phyloP scores from a whole-genome alignment of 30 jellyfish, hydroid and myxozoan genomes.

The Clytia hemisphaerica region DNA sequence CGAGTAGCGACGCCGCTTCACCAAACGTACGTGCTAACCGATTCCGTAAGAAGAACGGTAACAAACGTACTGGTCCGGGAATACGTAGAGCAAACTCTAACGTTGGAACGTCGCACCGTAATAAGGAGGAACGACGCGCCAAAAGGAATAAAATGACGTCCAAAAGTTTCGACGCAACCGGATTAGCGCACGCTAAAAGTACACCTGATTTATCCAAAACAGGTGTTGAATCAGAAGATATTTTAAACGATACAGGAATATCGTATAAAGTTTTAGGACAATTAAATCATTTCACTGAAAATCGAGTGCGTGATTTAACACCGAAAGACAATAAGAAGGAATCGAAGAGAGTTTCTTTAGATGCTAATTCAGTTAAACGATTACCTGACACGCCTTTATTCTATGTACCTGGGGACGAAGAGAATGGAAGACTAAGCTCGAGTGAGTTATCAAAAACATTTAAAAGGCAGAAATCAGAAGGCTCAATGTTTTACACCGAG shows the following conservation, averaged over 20 bases:
- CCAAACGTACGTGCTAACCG: too few species aligned
- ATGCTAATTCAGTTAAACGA: not conserved
- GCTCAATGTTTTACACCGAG: too few species aligned
- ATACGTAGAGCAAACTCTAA: not conserved
- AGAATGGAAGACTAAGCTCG: too few species aligned
- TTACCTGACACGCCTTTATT: slow-evolving; percentile 21
- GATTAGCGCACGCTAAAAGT: slow-evolving; percentile 23
- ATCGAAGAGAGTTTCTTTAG: not conserved
- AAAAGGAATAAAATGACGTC: not conserved
- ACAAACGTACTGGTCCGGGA: not conserved
- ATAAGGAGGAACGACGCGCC: not conserved
- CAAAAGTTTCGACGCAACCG: not conserved
- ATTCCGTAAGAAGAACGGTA: not conserved
- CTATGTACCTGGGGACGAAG: slow-evolving; percentile 13
- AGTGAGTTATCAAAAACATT: too few species aligned
- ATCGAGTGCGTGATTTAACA: not conserved
- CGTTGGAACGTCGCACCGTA: not conserved
- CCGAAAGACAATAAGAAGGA: not conserved
- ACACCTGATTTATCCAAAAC: slow-evolving; percentile 6
- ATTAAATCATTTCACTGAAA: too few species aligned
- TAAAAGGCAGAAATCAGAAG: too few species aligned
- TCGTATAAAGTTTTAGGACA: too few species aligned
- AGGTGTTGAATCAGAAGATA: not conserved
- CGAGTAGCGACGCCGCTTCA: too few species aligned
- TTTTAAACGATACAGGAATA: not conserved